phyloP scores from a whole-genome alignment of 2,888 invertebrate genomes.

The Cremastobaeus sp. region DNA sequence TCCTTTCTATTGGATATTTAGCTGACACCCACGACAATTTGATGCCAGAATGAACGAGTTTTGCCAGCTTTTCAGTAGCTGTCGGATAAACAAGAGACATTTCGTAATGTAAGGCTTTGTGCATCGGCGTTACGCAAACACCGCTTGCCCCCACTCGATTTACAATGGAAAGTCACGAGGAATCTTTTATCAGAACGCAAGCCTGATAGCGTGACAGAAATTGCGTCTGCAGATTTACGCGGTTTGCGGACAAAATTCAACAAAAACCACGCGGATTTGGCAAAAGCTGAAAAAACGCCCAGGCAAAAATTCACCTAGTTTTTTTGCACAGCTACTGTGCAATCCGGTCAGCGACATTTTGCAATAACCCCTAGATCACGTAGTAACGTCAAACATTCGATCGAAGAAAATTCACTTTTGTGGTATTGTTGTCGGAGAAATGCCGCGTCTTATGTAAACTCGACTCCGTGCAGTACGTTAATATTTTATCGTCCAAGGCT shows the following conservation, averaged over 20 bases:
- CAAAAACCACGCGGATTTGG: slow-evolving; percentile 5
- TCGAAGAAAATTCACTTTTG: slow-evolving; percentile 21
- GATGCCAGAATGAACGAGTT: slow-evolving; percentile 57
- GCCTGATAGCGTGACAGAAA: too few species aligned
- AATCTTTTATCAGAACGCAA: too few species aligned
- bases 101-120: slow-evolving; percentile 41
- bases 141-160: not conserved
- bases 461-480: not conserved
- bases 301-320: too few species aligned
- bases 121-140: slow-evolving; percentile 25
- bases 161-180: too few species aligned
- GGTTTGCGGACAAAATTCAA: not conserved
- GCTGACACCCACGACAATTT: slow-evolving; percentile 56
- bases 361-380: slow-evolving; percentile 15
- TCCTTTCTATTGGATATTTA: slow-evolving; percentile 56
- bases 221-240: too few species aligned
- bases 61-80: slow-evolving; percentile 58
- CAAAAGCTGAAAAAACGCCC: too few species aligned
- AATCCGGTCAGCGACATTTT: slow-evolving; percentile 9
- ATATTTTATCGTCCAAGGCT: slow-evolving; percentile 2
- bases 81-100: slow-evolving; percentile 36
- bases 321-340: too few species aligned
- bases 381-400: slow-evolving; percentile 11
- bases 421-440: slow-evolving; percentile 28
- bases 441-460: slow-evolving; percentile 31